Percentiles rank a stretch among this genome's conserved stretches.
These are phyloP conservation scores for Melinopterus prodromus DNA, from an alignment of 2,888 invertebrate species.

Conservation along the genomic window DNA sequence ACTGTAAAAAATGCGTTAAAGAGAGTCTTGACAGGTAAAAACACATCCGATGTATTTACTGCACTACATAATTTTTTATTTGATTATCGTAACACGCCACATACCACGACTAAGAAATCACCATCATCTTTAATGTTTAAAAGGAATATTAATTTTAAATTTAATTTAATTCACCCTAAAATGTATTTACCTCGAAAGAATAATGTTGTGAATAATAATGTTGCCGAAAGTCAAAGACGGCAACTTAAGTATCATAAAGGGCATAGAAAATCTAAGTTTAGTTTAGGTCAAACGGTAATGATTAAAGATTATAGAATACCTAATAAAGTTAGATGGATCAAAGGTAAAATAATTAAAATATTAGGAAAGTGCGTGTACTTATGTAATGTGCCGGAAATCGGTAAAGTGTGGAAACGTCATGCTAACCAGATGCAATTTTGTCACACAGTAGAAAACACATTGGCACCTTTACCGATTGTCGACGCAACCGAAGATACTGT, in stretches of 20 bases:
- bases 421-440: too few species aligned
- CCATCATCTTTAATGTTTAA: neutral
- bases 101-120: neutral
- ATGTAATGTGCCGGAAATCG: slow-evolving; percentile 29
- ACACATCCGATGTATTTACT: slow-evolving; percentile 29
- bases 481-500: neutral
- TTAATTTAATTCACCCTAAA: neutral
- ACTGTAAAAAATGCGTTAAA: slow-evolving; percentile 39
- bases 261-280: neutral
- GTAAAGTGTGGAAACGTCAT: slow-evolving; percentile 32
- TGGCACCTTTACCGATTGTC: too few species aligned
- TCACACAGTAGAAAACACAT: too few species aligned
- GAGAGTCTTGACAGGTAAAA: slow-evolving; percentile 32
- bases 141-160: neutral
- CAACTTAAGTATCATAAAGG: slow-evolving; percentile 7
- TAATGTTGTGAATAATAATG: neutral
- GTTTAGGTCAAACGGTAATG: neutral
- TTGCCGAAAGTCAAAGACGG: neutral
- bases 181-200: neutral
- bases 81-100: slow-evolving; percentile 31
- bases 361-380: slow-evolving; percentile 35
- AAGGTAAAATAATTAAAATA: slow-evolving; percentile 33
- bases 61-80: slow-evolving; percentile 38
- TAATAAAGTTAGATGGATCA: slow-evolving; percentile 35
- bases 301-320: neutral